phyloP scores from a whole-genome alignment of 1,140 invertebrate species.

The Drosophila novamexicana region DNA sequence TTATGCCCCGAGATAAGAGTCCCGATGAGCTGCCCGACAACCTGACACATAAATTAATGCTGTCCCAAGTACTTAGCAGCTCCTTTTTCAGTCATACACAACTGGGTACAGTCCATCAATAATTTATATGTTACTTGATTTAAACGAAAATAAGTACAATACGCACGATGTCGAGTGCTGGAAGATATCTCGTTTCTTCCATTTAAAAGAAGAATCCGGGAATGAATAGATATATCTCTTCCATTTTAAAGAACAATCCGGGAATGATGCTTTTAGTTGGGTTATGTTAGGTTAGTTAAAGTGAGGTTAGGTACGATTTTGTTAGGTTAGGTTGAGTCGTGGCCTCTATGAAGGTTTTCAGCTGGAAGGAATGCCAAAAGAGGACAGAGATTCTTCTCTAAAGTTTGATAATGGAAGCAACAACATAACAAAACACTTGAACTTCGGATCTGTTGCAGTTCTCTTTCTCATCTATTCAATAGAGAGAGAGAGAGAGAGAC shows the following conservation, averaged over 20 bases:
- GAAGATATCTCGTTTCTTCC: neutral
- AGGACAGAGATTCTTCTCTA: too few species aligned
- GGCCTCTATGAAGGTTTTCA: too few species aligned
- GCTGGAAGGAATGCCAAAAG: too few species aligned
- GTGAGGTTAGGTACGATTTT: neutral
- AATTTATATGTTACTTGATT: constrained; percentile 15
- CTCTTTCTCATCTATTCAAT: too few species aligned
- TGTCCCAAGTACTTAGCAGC: neutral
- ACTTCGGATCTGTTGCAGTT: too few species aligned
- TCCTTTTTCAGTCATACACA: constrained; percentile 18
- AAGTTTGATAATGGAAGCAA: too few species aligned
- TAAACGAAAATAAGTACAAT: neutral
- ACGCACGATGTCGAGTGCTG: neutral
- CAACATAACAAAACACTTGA: too few species aligned
- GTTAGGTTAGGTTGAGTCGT: neutral
- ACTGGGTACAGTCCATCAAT: constrained; percentile 3
- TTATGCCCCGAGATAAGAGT: constrained; percentile 43
- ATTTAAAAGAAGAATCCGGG: too few species aligned
- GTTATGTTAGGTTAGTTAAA: neutral
- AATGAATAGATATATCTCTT: too few species aligned
- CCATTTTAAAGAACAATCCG: too few species aligned
- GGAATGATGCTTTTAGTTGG: too few species aligned
- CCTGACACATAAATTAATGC: constrained; percentile 42
- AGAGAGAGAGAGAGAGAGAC: too few species aligned
- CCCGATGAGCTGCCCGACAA: constrained; percentile 6